Evolutionary conservation across 2,888 invertebrate species (phyloP).

Genomic region (Apamea epomidion): DNA sequence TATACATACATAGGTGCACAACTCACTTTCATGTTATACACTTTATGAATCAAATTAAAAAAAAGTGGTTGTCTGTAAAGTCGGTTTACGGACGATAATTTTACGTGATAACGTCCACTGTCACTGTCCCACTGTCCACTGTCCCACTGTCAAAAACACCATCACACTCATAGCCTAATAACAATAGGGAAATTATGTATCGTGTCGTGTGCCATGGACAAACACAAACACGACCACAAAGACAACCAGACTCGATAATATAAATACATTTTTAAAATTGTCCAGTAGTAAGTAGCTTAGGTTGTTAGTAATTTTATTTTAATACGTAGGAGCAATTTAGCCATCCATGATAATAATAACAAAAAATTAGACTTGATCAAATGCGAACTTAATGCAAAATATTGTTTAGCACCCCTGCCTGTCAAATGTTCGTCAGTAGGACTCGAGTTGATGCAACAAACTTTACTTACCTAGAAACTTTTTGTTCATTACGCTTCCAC

Average conservation of each 20-base stretch:
- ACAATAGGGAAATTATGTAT: constrained; percentile 40
- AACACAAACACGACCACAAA: constrained; percentile 39
- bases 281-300: constrained; percentile 41
- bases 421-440: constrained; percentile 40
- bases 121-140: too few species aligned
- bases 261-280: constrained; percentile 43
- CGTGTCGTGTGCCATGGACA: constrained; percentile 42
- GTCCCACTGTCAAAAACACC: constrained; percentile 28
- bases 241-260: constrained; percentile 40
- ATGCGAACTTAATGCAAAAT: constrained; percentile 40
- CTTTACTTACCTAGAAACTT: constrained; percentile 45
- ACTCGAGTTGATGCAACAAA: constrained; percentile 32
- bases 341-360: constrained; percentile 43
- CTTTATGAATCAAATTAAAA: constrained; percentile 20
- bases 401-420: constrained; percentile 44
- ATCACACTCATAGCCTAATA: constrained; percentile 40
- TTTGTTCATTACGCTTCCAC: constrained; percentile 37
- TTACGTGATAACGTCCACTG: constrained; percentile 39
- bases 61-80: constrained; percentile 38
- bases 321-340: constrained; percentile 40
- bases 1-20: too few species aligned
- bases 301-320: constrained; percentile 41
- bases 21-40: constrained; percentile 26
- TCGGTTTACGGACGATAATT: constrained; percentile 35
- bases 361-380: constrained; percentile 41